Evolutionary conservation across 2,113 vertebrate species (phyloP).

Genomic region (Atlantisia rogersi): DNA sequence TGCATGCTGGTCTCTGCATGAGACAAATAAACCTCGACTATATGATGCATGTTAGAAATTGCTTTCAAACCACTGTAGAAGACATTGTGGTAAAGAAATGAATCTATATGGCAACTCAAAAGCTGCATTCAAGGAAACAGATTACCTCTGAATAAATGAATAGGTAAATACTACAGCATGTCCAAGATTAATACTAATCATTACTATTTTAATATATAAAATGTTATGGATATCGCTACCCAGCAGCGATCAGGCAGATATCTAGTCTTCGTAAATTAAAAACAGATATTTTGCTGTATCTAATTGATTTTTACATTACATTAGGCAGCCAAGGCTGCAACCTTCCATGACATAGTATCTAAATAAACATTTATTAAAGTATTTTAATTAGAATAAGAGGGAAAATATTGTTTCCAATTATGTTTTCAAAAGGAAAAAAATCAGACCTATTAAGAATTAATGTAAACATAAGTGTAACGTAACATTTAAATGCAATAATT

Average conservation of each 20-base stretch:
- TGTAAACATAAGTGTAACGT: conserved; percentile 64
- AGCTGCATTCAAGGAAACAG: conserved; percentile 51
- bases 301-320: conserved; percentile 75
- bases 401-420: conserved; percentile 74
- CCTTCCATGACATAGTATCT: conserved; percentile 67
- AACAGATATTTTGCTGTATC: conserved; percentile 74
- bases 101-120: conserved; percentile 51
- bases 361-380: conserved; percentile 72
- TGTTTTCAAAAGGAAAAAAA: conserved; percentile 59
- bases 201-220: conserved; percentile 74
- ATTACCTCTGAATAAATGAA: conserved; percentile 67
- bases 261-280: conserved; percentile 72
- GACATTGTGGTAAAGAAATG: conserved; percentile 48
- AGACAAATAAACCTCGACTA: conserved; percentile 66
- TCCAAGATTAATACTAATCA: conserved; percentile 72
- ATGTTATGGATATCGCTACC: conserved; percentile 47
- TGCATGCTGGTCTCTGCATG: conserved; percentile 70
- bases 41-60: conserved; percentile 67
- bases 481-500: conserved; percentile 63
- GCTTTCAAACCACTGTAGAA: conserved; percentile 63
- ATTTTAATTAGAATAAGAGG: conserved; percentile 76
- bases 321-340: conserved; percentile 69
- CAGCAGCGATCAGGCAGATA: conserved; percentile 65
- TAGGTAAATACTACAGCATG: conserved; percentile 69
- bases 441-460: conserved; percentile 69